These are phyloP conservation scores for Tricholaema leucomelas DNA, from an alignment of 2,113 vertebrate species.

Conservation along the genomic window DNA sequence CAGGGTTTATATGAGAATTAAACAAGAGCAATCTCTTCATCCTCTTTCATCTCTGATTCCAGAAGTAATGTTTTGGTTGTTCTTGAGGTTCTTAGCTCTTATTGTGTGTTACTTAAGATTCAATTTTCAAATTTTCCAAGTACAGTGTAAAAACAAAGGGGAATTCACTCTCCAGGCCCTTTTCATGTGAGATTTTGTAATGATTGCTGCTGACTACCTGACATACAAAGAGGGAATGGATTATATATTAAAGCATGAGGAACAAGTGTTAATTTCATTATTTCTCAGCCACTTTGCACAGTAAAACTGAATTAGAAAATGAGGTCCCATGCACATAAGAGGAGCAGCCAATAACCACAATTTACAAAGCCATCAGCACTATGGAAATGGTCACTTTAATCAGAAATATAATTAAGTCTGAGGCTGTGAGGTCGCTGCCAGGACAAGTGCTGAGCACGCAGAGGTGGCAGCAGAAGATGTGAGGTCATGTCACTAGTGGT, in stretches of 20 bases:
- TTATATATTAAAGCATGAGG: not conserved
- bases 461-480: too few species aligned
- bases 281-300: not conserved
- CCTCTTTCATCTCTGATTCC: not conserved
- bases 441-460: too few species aligned
- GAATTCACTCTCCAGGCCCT: not conserved
- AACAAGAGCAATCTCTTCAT: not conserved
- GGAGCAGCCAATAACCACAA: not conserved
- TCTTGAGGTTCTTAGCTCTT: not conserved
- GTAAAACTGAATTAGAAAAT: constrained; percentile 9
- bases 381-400: constrained; percentile 37
- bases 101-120: not conserved
- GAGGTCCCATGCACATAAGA: constrained; percentile 1
- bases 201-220: not conserved
- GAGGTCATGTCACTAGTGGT: too few species aligned
- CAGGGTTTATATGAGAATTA: not conserved
- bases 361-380: constrained; percentile 46
- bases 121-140: not conserved
- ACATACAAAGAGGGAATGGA: not conserved
- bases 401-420: constrained; percentile 31
- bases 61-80: not conserved
- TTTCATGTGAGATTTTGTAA: not conserved
- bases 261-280: constrained; percentile 19
- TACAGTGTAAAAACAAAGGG: not conserved
- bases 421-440: too few species aligned